These are phyloP conservation scores for Sanderia malayensis DNA, from an alignment of 30 jellyfish, hydroid and myxozoan genomes.

Conservation along the genomic window DNA sequence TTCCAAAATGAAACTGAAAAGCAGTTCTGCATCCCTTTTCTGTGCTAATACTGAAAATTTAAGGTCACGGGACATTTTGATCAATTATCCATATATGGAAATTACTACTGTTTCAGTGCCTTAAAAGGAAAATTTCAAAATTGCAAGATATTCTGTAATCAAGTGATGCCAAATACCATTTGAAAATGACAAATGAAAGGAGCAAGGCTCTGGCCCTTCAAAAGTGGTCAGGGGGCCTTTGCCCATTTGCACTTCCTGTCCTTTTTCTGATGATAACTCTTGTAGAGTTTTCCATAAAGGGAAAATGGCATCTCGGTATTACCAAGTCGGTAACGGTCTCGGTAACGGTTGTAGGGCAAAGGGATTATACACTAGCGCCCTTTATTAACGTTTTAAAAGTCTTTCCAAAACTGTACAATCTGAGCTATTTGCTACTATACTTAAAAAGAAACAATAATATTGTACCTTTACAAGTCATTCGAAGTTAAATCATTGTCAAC, in stretches of 20 bases:
- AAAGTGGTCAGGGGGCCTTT: neutral
- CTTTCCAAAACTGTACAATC: neutral
- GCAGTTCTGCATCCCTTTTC: neutral
- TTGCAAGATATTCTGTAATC: neutral
- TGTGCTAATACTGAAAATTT: neutral
- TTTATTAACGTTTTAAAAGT: neutral
- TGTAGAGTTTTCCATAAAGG: neutral
- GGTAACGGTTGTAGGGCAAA: constrained; percentile 1
- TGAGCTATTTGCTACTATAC: neutral
- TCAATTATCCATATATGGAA: neutral
- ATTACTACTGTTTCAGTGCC: neutral
- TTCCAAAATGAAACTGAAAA: neutral
- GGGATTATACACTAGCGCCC: neutral
- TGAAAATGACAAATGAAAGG: neutral
- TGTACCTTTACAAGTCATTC: neutral
- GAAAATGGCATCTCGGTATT: neutral
- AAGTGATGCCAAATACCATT: neutral
- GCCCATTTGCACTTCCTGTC: neutral
- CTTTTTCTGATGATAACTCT: neutral
- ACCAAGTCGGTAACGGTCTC: neutral
- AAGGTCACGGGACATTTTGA: neutral
- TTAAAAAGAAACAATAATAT: neutral
- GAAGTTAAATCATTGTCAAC: neutral
- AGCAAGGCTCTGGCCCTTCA: neutral
- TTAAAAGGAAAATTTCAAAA: neutral